Conservation (phyloP, 2,888 invertebrate genomes). For the Operophtera brumata region DNA sequence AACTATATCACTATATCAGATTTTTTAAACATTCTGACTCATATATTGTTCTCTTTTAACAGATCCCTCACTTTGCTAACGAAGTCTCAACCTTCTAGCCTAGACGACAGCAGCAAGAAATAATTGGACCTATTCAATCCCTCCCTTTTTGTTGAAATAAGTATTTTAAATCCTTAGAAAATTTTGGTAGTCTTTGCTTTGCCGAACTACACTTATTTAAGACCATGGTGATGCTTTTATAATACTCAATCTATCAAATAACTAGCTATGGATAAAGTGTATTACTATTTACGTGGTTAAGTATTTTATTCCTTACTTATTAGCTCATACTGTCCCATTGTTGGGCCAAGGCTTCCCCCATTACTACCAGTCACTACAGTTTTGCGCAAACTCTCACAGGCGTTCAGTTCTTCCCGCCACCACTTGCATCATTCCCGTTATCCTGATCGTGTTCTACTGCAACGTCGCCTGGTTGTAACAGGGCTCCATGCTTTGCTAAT, state of each 20-base stretch:
- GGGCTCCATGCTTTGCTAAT: no score
- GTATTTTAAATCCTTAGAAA: constrained; percentile 20
- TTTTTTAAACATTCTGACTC: background rate
- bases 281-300: no score
- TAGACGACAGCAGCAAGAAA: constrained; percentile 63
- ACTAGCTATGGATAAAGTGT: background rate
- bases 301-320: no score
- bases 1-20: no score
- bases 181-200: constrained; percentile 34
- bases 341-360: no score
- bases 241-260: background rate
- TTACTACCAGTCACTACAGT: no score
- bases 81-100: constrained; percentile 66
- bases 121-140: constrained; percentile 39
- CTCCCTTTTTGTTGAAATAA: constrained; percentile 32
- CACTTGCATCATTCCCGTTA: no score
- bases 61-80: constrained; percentile 73
- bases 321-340: no score
- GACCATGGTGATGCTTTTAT: constrained; percentile 9
- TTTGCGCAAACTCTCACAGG: no score
- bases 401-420: no score
- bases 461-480: no score
- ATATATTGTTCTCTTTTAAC: constrained; percentile 45
- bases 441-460: no score
- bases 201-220: constrained; percentile 26